Evolutionary conservation across 2,797 vertebrate species (phyloP), one percentile per base, ranked within the genome.

Genomic region (Protonibea diacanthus): DNA sequence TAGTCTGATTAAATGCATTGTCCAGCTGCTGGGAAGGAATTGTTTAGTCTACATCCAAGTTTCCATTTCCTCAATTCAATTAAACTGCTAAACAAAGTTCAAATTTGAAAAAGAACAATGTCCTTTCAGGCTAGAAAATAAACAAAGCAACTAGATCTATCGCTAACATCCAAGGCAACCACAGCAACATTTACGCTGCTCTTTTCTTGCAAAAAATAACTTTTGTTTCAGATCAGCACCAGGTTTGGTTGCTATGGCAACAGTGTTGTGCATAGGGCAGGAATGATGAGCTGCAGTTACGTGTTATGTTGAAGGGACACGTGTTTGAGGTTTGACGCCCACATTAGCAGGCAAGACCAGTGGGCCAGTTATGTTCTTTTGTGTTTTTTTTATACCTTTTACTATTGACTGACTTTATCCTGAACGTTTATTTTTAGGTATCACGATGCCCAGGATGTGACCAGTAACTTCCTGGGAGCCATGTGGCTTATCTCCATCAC

Each of bases 401-500:
- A 23, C 56, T 52, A 20, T 56, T 71, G 66, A 71, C 55, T 66
- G 59, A 70, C 48, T 67, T 63, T 25, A 53, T 63, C 47, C 55
- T 78, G 47, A 75, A 57, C 57, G 49, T 29, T 74, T 85, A 81
- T 75, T 84, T 80, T 78, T 84, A 99, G 98, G 95, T 99, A 99
- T 89, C 98, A 99, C 0, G 98, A 99, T 91, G 96, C 96, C 80
- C 98, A 99, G 93, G 98, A 99, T 0, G 97, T 99, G 66, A 99
- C 98, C 91, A 99, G 98, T 93, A 99, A 99, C 95, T 99, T 99
- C 89, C 95, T 99, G 90, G 97, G 98, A 0, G 98, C 98, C 88
- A 99, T 99, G 98, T 99, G 98, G 98, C 96, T 99, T 66, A 98
- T 99, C 92, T 99, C 98, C 90, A 99, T 99, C 95, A 99, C 98